Conservation (phyloP, 2,888 invertebrate genomes). For the Zhengitettix transpicula region DNA sequence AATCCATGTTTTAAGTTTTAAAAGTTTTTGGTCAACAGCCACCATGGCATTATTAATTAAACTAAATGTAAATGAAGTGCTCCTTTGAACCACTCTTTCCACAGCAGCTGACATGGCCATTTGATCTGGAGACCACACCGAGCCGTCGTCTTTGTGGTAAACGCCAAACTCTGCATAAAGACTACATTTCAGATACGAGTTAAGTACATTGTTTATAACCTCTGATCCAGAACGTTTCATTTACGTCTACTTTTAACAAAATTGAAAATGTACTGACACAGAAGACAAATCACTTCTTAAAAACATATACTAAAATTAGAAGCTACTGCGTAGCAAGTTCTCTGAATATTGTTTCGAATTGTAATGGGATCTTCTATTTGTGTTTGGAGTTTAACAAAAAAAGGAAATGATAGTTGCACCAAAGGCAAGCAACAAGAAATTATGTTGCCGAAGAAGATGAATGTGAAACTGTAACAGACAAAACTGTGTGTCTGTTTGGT, state of each 20-base stretch:
- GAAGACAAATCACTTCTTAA: no score
- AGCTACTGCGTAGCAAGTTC: no score
- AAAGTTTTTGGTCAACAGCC: background rate
- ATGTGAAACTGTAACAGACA: no score
- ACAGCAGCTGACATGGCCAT: background rate
- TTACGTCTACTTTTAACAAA: background rate
- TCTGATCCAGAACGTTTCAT: background rate
- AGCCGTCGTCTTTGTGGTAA: background rate
- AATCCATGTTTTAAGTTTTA: constrained; percentile 44
- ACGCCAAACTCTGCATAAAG: background rate
- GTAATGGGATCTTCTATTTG: no score
- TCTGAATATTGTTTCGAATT: no score
- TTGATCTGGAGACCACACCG: background rate
- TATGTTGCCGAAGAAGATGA: no score
- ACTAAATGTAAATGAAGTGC: background rate
- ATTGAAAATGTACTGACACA: no score
- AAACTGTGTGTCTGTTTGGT: no score
- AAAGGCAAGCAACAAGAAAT: no score
- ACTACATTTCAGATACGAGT: background rate
- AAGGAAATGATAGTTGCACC: no score
- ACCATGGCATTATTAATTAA: background rate
- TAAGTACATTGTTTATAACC: background rate
- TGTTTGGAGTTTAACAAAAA: no score
- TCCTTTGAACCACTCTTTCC: background rate
- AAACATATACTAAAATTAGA: no score